A percentile compares a stretch with the other conserved stretches of the same genome.
phyloP scores from a whole-genome alignment of 1,140 invertebrate species.

The Galleria mellonella region DNA sequence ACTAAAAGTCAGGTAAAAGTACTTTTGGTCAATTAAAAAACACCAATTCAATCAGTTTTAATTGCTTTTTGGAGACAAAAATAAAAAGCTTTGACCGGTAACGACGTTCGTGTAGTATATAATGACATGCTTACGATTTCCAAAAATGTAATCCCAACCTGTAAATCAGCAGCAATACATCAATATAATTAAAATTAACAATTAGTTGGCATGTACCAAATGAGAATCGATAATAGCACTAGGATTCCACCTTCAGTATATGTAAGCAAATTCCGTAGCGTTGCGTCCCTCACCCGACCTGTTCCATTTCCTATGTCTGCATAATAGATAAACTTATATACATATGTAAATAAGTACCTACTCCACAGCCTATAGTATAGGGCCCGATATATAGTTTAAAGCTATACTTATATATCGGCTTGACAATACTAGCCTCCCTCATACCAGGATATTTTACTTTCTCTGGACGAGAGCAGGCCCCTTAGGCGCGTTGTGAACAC shows the following conservation, averaged over 20 bases:
- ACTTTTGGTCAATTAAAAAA: too few relatives aligned
- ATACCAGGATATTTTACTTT: slow-evolving; percentile 70
- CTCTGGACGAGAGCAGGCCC: slow-evolving; percentile 67
- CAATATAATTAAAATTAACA: not conserved
- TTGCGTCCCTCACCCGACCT: slow-evolving; percentile 39
- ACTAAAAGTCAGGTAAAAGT: too few relatives aligned
- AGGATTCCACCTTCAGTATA: slow-evolving; percentile 1
- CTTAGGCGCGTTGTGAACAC: slow-evolving; percentile 49
- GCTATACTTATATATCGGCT: slow-evolving; percentile 65
- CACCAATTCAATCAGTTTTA: too few relatives aligned
- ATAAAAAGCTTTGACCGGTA: too few relatives aligned
- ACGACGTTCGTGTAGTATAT: too few relatives aligned
- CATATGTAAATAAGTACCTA: slow-evolving; percentile 64
- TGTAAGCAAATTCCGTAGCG: slow-evolving; percentile 28
- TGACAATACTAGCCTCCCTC: slow-evolving; percentile 71
- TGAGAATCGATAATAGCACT: slow-evolving; percentile 4
- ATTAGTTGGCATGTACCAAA: not conserved
- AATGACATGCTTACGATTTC: too few relatives aligned
- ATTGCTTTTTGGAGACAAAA: too few relatives aligned
- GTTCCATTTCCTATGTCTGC: slow-evolving; percentile 61
- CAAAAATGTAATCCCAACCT: too few relatives aligned
- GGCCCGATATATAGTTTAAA: slow-evolving; percentile 67
- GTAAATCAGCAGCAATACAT: too few relatives aligned
- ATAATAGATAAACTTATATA: slow-evolving; percentile 68
- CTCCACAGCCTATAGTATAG: slow-evolving; percentile 44